Evolutionary conservation across 1,140 invertebrate genomes (phyloP).

Genomic region (Hycleus cichorii): DNA sequence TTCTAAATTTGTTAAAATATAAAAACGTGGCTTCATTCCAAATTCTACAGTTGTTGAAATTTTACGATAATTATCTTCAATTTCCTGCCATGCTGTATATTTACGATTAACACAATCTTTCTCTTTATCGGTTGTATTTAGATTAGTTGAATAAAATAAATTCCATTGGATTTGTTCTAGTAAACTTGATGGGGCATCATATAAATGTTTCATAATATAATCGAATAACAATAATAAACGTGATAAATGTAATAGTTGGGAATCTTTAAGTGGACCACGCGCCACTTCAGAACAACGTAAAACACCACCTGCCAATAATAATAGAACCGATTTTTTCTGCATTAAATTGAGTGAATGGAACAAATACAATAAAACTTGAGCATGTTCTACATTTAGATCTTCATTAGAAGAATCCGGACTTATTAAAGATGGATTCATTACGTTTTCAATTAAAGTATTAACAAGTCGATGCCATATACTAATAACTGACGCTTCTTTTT

Average conservation of each 20-base stretch:
- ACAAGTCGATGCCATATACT: constrained; percentile 86
- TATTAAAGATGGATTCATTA: constrained; percentile 51
- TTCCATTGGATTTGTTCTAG: constrained; percentile 84
- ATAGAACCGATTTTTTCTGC: constrained; percentile 92
- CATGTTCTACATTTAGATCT: constrained; percentile 94
- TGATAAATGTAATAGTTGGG: constrained; percentile 73
- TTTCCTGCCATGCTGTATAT: constrained; percentile 68
- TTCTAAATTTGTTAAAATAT: constrained; percentile 68
- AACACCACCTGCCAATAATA: constrained; percentile 64
- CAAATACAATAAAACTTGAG: constrained; percentile 84
- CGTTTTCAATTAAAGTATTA: constrained; percentile 77
- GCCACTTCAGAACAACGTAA: constrained; percentile 60
- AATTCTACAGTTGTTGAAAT: constrained; percentile 63
- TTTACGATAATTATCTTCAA: constrained; percentile 74
- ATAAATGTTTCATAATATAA: constrained; percentile 91
- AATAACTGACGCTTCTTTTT: constrained; percentile 81
- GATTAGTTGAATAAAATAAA: constrained; percentile 61
- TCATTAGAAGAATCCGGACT: constrained; percentile 57
- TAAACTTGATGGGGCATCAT: constrained; percentile 73
- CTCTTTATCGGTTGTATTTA: constrained; percentile 46
- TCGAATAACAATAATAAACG: constrained; percentile 85
- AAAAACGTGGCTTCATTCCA: constrained; percentile 80
- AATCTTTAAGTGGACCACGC: constrained; percentile 52
- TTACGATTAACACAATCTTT: constrained; percentile 53
- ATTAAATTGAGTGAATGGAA: constrained; percentile 92